Conservation (phyloP, 2,888 invertebrate species). For the Zootermopsis nevadensis region DNA sequence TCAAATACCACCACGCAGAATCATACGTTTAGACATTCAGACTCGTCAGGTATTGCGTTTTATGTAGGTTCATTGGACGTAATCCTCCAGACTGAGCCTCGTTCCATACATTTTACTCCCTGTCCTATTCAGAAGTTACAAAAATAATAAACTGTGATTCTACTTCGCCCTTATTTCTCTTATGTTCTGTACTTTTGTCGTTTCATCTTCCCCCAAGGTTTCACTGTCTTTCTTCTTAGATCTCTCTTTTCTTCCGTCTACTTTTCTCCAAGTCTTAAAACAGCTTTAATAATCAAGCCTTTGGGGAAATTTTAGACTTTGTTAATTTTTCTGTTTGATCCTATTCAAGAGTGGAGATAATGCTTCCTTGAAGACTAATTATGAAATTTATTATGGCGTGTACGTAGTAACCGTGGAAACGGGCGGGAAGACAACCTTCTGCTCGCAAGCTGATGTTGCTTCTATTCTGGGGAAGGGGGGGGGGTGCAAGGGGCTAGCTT, state of each 20-base stretch:
- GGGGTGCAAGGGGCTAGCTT: constrained; percentile 6
- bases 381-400: constrained; percentile 53
- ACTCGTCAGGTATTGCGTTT: no score
- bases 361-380: constrained; percentile 54
- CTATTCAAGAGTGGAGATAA: constrained; percentile 51
- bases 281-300: constrained; percentile 53
- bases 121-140: no score
- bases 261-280: constrained; percentile 45
- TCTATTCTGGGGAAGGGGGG: background rate
- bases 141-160: background rate
- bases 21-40: no score
- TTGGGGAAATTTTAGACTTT: constrained; percentile 54
- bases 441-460: background rate
- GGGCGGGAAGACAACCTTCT: constrained; percentile 32
- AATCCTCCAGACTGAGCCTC: no score
- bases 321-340: constrained; percentile 55
- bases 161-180: no score
- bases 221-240: constrained; percentile 6
- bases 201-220: constrained; percentile 12
- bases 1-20: no score
- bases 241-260: constrained; percentile 5
- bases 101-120: no score
- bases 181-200: background rate
- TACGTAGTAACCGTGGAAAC: constrained; percentile 38
- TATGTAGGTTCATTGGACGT: no score